A percentile compares a stretch with the other conserved stretches of the same genome.
Evolutionary conservation across 2,888 invertebrate genomes (phyloP).

Genomic region (Eremobia ochroleuca): DNA sequence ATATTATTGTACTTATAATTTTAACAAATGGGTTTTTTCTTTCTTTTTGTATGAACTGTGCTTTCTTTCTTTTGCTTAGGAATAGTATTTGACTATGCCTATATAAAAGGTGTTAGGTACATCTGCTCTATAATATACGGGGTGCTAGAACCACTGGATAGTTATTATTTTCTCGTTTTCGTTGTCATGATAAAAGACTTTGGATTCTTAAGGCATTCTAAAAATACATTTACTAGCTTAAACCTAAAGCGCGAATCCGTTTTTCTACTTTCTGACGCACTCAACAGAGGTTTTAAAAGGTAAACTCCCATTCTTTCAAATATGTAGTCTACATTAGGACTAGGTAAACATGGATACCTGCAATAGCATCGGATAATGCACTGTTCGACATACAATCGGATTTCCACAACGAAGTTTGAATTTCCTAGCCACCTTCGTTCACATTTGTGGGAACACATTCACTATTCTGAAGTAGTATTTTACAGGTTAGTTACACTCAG

Average conservation of each 20-base stretch:
- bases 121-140: not conserved
- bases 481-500: too few relatives aligned
- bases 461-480: too few relatives aligned
- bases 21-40: not conserved
- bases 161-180: not conserved
- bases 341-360: not conserved
- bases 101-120: not conserved
- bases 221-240: not conserved
- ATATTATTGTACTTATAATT: not conserved
- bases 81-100: not conserved
- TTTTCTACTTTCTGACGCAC: not conserved
- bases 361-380: constrained; percentile 7
- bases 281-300: not conserved
- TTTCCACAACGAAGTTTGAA: constrained; percentile 29
- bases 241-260: not conserved
- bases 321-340: not conserved
- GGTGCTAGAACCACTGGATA: not conserved
- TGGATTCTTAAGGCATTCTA: not conserved
- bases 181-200: not conserved
- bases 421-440: not conserved
- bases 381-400: constrained; percentile 21
- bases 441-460: constrained; percentile 10
- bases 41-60: not conserved
- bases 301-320: not conserved
- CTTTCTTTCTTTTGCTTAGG: too few relatives aligned